Percentiles rank a stretch among this genome's conserved stretches.
These are phyloP conservation scores for Nibea coibor DNA, from an alignment of 2,113 vertebrate genomes.

Conservation along the genomic window DNA sequence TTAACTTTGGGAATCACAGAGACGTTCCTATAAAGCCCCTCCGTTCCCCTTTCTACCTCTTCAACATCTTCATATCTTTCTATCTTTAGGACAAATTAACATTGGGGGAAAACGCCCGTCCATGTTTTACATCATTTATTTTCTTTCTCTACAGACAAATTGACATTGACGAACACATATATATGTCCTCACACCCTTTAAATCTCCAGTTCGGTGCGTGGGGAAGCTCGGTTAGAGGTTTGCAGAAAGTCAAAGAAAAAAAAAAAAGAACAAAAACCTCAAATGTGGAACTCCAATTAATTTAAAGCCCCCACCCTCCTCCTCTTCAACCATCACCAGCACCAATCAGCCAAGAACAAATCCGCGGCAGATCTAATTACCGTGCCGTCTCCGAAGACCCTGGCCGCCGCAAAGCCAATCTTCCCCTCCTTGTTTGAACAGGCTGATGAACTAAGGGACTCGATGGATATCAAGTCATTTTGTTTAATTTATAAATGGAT, in stretches of 20 bases:
- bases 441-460: conserved; percentile 99
- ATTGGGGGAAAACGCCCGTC: neutral
- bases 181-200: conserved; percentile 77
- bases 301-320: conserved; percentile 92
- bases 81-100: conserved; percentile 13
- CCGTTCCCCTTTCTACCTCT: neutral
- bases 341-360: conserved; percentile 97
- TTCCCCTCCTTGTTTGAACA: conserved; percentile 98
- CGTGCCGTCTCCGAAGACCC: conserved; percentile 95
- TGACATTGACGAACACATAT: conserved; percentile 31
- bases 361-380: conserved; percentile 99
- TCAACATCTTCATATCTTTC: neutral
- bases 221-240: conserved; percentile 52
- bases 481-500: conserved; percentile 99
- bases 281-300: conserved; percentile 99
- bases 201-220: neutral
- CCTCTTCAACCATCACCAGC: conserved; percentile 47
- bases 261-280: conserved; percentile 92
- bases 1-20: conserved; percentile 40
- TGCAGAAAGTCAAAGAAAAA: conserved; percentile 71
- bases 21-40: neutral
- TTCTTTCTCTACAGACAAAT: conserved; percentile 36
- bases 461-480: conserved; percentile 99
- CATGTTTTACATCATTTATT: conserved; percentile 2
- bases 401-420: conserved; percentile 95